These are phyloP conservation scores for Hyposmocoma kahamanoa DNA, from an alignment of 1,140 invertebrate species.

Conservation along the genomic window DNA sequence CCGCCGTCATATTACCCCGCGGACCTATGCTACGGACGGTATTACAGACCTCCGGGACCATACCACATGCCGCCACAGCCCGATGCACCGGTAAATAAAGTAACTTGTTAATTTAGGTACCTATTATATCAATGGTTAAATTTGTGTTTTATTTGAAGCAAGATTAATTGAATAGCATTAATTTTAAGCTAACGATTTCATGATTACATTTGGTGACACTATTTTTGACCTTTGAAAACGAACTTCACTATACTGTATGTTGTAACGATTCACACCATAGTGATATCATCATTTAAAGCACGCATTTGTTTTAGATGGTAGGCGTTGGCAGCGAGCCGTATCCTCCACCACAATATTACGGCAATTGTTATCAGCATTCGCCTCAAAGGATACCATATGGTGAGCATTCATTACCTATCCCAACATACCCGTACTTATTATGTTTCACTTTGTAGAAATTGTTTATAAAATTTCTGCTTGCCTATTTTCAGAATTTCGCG, in stretches of 20 bases:
- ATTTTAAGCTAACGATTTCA: no score
- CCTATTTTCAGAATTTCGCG: conserved; percentile 76
- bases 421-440: no score
- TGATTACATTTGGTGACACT: no score
- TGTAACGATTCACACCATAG: background rate
- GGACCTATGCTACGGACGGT: conserved; percentile 60
- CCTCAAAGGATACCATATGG: conserved; percentile 79
- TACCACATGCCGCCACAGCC: conserved; percentile 59
- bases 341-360: conserved; percentile 71
- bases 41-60: conserved; percentile 53
- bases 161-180: no score
- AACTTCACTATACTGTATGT: no score
- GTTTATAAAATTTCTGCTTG: no score
- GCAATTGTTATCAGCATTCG: conserved; percentile 82
- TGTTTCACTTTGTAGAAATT: no score
- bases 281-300: background rate
- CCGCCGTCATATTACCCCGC: conserved; percentile 56
- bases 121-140: no score
- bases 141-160: no score
- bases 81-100: conserved; percentile 44
- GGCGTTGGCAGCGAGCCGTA: conserved; percentile 78
- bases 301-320: conserved; percentile 51
- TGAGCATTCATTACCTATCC: no score
- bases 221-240: no score
- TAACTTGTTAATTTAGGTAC: no score